phyloP scores from a whole-genome alignment of 2,888 invertebrate genomes.

The Drosophila putrida region DNA sequence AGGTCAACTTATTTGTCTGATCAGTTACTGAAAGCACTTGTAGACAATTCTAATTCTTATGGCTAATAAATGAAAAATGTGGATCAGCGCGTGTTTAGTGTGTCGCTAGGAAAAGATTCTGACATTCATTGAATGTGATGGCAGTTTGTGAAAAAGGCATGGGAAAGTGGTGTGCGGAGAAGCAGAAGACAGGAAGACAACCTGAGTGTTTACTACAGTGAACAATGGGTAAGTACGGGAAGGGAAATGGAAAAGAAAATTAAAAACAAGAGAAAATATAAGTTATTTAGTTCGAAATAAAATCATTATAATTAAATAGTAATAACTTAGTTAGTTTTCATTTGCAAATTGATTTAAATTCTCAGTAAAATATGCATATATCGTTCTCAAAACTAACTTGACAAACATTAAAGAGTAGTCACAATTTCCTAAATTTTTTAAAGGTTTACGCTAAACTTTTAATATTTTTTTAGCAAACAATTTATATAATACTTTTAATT shows the following conservation, averaged over 20 bases:
- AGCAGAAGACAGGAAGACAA: slow-evolving; percentile 30
- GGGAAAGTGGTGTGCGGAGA: slow-evolving; percentile 5
- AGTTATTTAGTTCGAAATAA: no score
- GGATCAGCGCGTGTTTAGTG: slow-evolving; percentile 32
- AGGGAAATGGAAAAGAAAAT: not conserved
- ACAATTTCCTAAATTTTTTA: no score
- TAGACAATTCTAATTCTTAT: slow-evolving; percentile 50
- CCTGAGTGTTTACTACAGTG: slow-evolving; percentile 37
- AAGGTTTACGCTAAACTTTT: no score
- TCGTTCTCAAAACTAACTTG: no score
- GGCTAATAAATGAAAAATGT: not conserved
- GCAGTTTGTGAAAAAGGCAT: not conserved
- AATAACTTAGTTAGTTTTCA: no score
- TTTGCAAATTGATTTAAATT: no score
- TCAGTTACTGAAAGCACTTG: slow-evolving; percentile 55
- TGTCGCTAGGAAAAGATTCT: slow-evolving; percentile 13
- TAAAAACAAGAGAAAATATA: not conserved
- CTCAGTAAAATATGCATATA: no score
- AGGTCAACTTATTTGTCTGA: slow-evolving; percentile 13
- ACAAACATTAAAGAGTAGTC: no score
- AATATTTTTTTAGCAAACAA: no score
- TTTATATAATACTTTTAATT: no score
- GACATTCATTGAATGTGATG: not conserved
- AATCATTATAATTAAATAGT: no score
- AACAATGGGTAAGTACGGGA: slow-evolving; percentile 30